A percentile compares a stretch with the other conserved stretches of the same genome.
Conservation (phyloP, 2,797 vertebrate genomes). For the Dipus sagitta region DNA sequence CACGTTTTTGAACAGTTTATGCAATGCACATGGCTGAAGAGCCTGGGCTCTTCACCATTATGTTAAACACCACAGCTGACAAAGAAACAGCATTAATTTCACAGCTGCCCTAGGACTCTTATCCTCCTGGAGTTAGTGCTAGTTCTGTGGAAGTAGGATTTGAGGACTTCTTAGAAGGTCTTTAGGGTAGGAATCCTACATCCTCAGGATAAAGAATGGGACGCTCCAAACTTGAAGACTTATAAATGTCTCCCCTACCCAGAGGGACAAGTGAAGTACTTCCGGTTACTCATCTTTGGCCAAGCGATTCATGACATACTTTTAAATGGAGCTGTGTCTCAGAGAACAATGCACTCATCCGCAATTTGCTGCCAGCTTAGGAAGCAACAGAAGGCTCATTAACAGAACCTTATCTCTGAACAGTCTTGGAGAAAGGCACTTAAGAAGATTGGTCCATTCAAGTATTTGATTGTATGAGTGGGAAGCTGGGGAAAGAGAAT, state of each 20-base stretch:
- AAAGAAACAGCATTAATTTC: background rate
- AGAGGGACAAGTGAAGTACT: background rate
- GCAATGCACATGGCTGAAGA: background rate
- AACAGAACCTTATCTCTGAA: background rate
- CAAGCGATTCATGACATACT: background rate
- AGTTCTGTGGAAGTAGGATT: background rate
- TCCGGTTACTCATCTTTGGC: background rate
- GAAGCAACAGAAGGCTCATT: background rate
- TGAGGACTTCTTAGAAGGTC: background rate
- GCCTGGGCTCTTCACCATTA: background rate
- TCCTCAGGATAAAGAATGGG: background rate
- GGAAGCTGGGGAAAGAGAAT: background rate
- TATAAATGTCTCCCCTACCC: background rate
- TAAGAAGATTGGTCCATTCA: background rate
- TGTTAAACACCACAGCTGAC: background rate
- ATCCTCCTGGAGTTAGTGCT: background rate
- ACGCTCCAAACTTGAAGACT: background rate
- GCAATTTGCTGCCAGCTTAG: background rate
- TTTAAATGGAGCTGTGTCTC: background rate
- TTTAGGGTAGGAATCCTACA: background rate
- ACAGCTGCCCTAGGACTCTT: background rate
- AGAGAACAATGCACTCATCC: background rate
- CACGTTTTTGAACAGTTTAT: background rate
- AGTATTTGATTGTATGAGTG: background rate
- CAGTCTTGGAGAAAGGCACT: background rate